Evolutionary conservation across 1,140 invertebrate genomes (phyloP).

Genomic region (Maconellicoccus hirsutus): DNA sequence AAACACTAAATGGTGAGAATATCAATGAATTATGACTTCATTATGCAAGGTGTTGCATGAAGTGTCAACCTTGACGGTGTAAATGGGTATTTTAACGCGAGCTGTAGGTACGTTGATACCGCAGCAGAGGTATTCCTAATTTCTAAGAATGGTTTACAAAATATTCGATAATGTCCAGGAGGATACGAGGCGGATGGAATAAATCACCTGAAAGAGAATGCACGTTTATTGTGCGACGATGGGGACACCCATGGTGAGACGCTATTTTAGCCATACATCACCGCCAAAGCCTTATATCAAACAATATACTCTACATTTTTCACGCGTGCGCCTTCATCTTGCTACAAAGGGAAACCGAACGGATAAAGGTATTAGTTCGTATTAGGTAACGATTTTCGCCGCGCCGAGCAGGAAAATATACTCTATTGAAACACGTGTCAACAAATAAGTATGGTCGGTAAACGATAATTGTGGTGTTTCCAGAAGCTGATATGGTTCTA

Average conservation of each 20-base stretch:
- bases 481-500: not conserved
- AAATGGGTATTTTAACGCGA: too few relatives aligned
- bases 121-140: too few relatives aligned
- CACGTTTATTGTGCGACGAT: not conserved
- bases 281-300: not conserved
- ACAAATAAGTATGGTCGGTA: not conserved
- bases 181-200: not conserved
- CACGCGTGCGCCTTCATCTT: not conserved
- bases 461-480: not conserved
- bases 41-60: too few relatives aligned
- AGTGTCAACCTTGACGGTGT: too few relatives aligned
- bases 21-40: not conserved
- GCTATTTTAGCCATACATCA: not conserved
- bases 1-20: not conserved
- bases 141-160: not conserved
- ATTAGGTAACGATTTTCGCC: not conserved
- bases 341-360: not conserved
- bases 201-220: not conserved
- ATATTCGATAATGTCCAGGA: not conserved
- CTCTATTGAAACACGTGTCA: not conserved
- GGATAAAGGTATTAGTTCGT: not conserved
- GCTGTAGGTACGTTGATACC: too few relatives aligned
- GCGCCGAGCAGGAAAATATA: too few relatives aligned
- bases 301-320: not conserved
- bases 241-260: not conserved